phyloP scores from a whole-genome alignment of 1,140 invertebrate genomes.

The Pentalonia nigronervosa region DNA sequence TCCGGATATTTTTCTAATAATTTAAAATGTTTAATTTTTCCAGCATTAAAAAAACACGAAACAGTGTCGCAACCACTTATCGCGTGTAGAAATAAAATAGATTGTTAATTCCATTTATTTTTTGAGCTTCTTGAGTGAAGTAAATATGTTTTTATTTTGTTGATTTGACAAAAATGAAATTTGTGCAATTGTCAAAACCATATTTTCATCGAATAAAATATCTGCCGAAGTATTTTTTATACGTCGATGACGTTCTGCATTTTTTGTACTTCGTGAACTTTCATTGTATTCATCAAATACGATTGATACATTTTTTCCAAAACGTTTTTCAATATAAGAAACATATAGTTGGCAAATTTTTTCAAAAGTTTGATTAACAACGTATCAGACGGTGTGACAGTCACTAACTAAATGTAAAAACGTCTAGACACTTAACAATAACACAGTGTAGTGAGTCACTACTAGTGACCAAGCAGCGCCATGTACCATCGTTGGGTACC shows the following conservation, averaged over 20 bases:
- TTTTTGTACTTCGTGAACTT: conserved; percentile 1
- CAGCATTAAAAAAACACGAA: conserved; percentile 59
- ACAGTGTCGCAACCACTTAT: conserved; percentile 60
- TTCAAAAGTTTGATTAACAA: conserved; percentile 55
- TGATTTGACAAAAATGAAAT: conserved; percentile 4
- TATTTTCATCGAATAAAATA: conserved; percentile 31
- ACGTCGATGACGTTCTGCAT: conserved; percentile 9
- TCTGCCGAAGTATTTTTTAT: conserved; percentile 33
- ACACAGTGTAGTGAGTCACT: no score
- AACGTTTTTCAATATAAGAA: conserved; percentile 59
- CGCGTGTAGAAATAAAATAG: conserved; percentile 60
- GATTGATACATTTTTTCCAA: conserved; percentile 53
- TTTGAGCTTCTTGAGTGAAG: neutral
- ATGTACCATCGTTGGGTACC: neutral
- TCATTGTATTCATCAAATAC: conserved; percentile 61
- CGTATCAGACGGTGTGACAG: conserved; percentile 9
- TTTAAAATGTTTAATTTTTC: conserved; percentile 57
- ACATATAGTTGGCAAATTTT: conserved; percentile 59
- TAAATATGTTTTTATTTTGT: conserved; percentile 35
- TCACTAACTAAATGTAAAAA: conserved; percentile 20
- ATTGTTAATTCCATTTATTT: conserved; percentile 15
- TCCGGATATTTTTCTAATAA: conserved; percentile 42
- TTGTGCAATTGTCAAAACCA: conserved; percentile 20
- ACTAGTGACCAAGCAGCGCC: neutral
- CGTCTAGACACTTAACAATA: neutral